Evolutionary conservation across 1,140 invertebrate genomes (phyloP), one percentile per base, ranked within the genome.

Genomic region (Microvelia longipes): DNA sequence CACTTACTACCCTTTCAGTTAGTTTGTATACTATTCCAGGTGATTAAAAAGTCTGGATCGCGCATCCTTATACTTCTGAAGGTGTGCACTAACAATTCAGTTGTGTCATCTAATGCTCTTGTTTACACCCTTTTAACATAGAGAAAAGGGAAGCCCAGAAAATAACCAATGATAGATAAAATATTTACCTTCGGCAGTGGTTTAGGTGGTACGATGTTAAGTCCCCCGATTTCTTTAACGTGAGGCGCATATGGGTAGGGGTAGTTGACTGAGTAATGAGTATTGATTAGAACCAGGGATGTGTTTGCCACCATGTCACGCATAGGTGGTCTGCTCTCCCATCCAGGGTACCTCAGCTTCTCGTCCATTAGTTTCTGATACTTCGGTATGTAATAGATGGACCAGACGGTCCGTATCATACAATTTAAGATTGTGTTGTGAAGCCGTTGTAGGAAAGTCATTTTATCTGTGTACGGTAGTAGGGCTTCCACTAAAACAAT

Each of bases 191-290:
- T 19, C 0, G 73, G 72, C 19, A 73, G 24, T 0, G 66, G 30
- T 27, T 74, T 72, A 1, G 75, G 29, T 0, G 68, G 75, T 2
- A 76, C 71, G 1, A 83, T 74, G 70, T 85, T 84, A 13, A 87
- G 75, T 24, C 85, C 86, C 1, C 83, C 85, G 25, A 87, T 79
- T 77, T 86, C 83, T 2, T 86, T 74, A 1, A 83, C 72, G 30
- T 80, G 81, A 0, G 84, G 80, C 2, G 80, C 77, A 11, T 76
- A 75, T 0, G 83, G 81, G 63, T 78, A 78, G 0, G 83, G 75
- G 1, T 79, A 78, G 69, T 81, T 81, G 2, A 85, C 67, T 1
- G 80, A 74, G 65, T 81, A 81, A 77, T 87, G 83, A 19, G 80
- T 80, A 75, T 87, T 87, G 0, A 81, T 35, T 1, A 70, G 30